Percentiles rank a stretch among this genome's conserved stretches.
Conservation (phyloP, 1,140 invertebrate species). For the Cephus cinctus region DNA sequence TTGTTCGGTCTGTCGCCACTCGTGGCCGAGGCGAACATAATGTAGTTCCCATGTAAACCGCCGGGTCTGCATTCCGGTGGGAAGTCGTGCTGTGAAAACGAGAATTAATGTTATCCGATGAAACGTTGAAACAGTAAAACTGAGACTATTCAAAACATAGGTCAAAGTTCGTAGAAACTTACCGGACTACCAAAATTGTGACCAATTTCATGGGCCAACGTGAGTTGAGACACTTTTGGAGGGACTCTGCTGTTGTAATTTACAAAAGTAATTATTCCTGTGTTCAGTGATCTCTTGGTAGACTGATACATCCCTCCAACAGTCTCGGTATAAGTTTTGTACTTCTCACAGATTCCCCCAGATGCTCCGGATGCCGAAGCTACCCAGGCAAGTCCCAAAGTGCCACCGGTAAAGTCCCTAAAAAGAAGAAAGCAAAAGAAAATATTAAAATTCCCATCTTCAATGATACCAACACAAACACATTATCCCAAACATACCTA, state of each 20-base stretch:
- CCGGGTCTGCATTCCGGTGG: slow-evolving; percentile 89
- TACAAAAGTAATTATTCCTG: slow-evolving; percentile 98
- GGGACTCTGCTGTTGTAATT: slow-evolving; percentile 98
- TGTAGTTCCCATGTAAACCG: slow-evolving; percentile 87
- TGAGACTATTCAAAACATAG: slow-evolving; percentile 12
- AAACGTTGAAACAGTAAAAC: slow-evolving; percentile 1
- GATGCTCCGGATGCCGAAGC: slow-evolving; percentile 93
- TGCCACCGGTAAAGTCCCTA: slow-evolving; percentile 94
- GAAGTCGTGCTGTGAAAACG: slow-evolving; percentile 84
- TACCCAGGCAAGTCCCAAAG: slow-evolving; percentile 97
- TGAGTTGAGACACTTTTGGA: slow-evolving; percentile 95
- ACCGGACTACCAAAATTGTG: slow-evolving; percentile 99
- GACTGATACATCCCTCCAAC: slow-evolving; percentile 90
- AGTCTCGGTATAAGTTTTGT: slow-evolving; percentile 95
- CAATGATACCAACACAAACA: not conserved
- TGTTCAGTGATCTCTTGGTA: slow-evolving; percentile 93
- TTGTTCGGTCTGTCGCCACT: slow-evolving; percentile 93
- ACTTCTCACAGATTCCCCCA: slow-evolving; percentile 98
- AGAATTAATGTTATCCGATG: slow-evolving; percentile 12
- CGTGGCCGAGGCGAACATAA: slow-evolving; percentile 97
- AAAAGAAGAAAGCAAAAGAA: slow-evolving; percentile 19
- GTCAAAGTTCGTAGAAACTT: slow-evolving; percentile 45
- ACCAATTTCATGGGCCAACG: slow-evolving; percentile 97
- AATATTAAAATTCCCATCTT: not conserved
- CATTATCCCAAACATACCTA: slow-evolving; percentile 40